These are phyloP conservation scores for Hycleus cichorii DNA, from an alignment of 1,140 invertebrate genomes.

Conservation along the genomic window DNA sequence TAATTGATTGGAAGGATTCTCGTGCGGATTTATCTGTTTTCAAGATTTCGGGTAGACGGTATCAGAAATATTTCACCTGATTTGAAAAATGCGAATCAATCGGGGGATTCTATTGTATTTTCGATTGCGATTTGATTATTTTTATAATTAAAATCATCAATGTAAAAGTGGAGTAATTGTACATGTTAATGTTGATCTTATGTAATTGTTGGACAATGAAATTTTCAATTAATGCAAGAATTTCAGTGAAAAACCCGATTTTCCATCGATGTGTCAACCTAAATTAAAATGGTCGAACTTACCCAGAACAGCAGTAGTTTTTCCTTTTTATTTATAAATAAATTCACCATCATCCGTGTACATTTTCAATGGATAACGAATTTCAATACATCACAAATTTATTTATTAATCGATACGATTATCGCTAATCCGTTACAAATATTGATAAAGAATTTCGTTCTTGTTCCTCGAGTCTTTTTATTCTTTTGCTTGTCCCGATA, in stretches of 20 bases:
- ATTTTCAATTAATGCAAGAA: neutral
- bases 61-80: constrained; percentile 3
- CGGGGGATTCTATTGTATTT: too few species aligned
- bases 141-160: neutral
- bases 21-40: neutral
- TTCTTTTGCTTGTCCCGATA: too few species aligned
- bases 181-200: neutral
- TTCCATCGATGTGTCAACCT: neutral
- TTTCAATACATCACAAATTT: too few species aligned
- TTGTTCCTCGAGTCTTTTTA: too few species aligned
- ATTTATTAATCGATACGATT: too few species aligned
- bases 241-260: neutral
- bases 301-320: constrained; percentile 9
- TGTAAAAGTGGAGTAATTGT: neutral
- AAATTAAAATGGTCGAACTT: constrained; percentile 14
- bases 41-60: neutral
- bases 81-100: neutral
- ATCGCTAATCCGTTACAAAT: too few species aligned
- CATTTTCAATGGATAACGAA: neutral
- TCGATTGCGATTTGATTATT: too few species aligned
- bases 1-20: neutral
- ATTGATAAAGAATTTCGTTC: too few species aligned
- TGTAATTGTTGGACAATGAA: neutral
- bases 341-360: neutral
- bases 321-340: constrained; percentile 12